phyloP scores from a whole-genome alignment of 2,888 invertebrate species.

The Boloria selene region DNA sequence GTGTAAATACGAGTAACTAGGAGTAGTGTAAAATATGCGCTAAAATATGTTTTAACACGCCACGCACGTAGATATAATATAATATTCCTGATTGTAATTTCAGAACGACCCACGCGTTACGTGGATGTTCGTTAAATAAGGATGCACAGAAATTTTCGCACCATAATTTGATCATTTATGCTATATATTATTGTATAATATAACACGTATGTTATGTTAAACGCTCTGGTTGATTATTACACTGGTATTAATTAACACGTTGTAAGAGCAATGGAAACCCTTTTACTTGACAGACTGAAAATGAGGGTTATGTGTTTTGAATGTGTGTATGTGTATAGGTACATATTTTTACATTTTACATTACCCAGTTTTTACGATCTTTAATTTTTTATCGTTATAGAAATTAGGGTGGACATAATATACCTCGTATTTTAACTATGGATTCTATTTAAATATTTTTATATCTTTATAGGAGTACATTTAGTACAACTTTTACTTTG shows the following conservation, averaged over 20 bases:
- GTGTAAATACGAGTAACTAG: too few species aligned
- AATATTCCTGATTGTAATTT: slow-evolving; percentile 18
- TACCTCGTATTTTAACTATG: too few species aligned
- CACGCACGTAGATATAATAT: slow-evolving; percentile 4
- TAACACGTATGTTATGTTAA: not conserved
- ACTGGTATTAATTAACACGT: too few species aligned
- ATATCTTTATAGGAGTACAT: not conserved
- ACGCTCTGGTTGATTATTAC: not conserved
- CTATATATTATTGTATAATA: not conserved
- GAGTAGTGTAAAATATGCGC: not conserved
- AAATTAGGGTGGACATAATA: too few species aligned
- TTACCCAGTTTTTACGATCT: too few species aligned
- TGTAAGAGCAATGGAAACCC: too few species aligned
- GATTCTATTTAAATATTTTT: too few species aligned
- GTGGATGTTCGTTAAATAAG: not conserved
- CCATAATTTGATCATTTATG: slow-evolving; percentile 4
- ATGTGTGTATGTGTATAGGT: too few species aligned
- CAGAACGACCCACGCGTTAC: not conserved
- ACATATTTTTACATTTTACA: too few species aligned
- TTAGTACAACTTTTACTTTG: slow-evolving; percentile 45
- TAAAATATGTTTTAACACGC: slow-evolving; percentile 7
- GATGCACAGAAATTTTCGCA: slow-evolving; percentile 9
- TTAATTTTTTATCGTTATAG: too few species aligned
- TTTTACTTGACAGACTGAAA: too few species aligned
- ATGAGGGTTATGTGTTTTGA: too few species aligned